Base-by-base conservation (phyloP, 2,797 vertebrate species). In the Megaceryle alcyon region DNA sequence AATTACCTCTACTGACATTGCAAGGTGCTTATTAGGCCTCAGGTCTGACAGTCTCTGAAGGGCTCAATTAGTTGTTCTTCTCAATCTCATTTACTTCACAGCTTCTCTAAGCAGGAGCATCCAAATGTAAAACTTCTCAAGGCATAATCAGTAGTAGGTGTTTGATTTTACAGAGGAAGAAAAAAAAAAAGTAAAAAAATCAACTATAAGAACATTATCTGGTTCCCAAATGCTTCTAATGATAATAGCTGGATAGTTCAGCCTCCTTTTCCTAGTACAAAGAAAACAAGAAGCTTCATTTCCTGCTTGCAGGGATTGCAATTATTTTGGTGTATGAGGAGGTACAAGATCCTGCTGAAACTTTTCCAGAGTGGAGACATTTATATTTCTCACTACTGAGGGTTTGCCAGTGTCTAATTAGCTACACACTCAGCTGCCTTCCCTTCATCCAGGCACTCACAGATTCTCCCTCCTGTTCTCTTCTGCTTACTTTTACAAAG, bases 31-130 rank as follows among this genome's bases (percentile, higher is more conserved):
- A 57, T 92, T 86, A 80, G 56, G 25, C 33, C 56, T 85, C 71
- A 71, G 56, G 66, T 92, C 59, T 87, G 78, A 84, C 51, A 70
- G 39, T 31, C 48, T 94, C 51, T 77, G 83, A 90, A 86, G 60
- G 77, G 48, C 6, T 88, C 66, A 82, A 92, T 95, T 92, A 88
- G 56, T 82, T 86, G n/a, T 60, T 92, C 33, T 76, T 54, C 37
- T 71, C 75, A 87, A 87, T 85, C 60, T 93, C 86, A 64, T 94
- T 94, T 94, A 68, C 23, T 94, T 95, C 64, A 53, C 71, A 87
- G 88, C 53, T 94, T 92, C 78, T 82, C 78, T 70, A 77, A 93
- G 71, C 48, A 89, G 78, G 18, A 90, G 39, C 48, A 88, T 51
- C 48, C 56, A 73, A 80, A 88, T 57, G 9, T 64, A 84, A 90